A percentile compares a stretch with the other conserved stretches of the same genome.
Conservation (phyloP, 2,797 vertebrate species). For the Tadarida brasiliensis region DNA sequence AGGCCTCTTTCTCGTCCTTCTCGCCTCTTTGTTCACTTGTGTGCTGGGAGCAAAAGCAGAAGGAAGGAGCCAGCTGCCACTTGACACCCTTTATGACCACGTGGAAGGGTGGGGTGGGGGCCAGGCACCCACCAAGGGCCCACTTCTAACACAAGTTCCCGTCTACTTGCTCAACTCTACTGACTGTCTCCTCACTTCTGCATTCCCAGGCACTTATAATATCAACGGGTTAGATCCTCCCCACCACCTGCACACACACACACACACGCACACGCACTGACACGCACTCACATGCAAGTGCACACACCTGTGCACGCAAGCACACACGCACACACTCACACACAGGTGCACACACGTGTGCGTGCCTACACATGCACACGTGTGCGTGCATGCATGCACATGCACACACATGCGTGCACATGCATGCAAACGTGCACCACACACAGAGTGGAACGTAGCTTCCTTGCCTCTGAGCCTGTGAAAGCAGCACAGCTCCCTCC, state of each 20-base stretch:
- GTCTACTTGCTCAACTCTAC: neutral
- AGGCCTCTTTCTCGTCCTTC: neutral
- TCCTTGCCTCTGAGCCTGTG: neutral
- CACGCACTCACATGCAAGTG: neutral
- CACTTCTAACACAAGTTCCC: accelerated
- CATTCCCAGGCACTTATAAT: neutral
- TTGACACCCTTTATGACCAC: neutral
- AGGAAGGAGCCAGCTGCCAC: accelerated
- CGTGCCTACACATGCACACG: too few species aligned
- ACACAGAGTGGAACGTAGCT: neutral
- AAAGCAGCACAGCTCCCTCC: neutral
- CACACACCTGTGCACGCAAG: too few species aligned
- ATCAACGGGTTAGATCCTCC: neutral
- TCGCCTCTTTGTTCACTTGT: neutral
- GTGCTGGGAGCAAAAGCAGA: neutral
- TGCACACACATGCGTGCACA: accelerated
- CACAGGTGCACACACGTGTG: neutral
- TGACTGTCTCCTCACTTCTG: neutral
- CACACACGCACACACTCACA: neutral
- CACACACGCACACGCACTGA: too few species aligned
- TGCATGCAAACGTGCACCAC: neutral
- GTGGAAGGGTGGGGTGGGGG: too few species aligned
- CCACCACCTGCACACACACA: neutral
- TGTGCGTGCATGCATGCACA: accelerated
- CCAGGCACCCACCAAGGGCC: accelerated